These are phyloP conservation scores for Melieria omissa DNA, from an alignment of 2,888 invertebrate species.

Conservation along the genomic window DNA sequence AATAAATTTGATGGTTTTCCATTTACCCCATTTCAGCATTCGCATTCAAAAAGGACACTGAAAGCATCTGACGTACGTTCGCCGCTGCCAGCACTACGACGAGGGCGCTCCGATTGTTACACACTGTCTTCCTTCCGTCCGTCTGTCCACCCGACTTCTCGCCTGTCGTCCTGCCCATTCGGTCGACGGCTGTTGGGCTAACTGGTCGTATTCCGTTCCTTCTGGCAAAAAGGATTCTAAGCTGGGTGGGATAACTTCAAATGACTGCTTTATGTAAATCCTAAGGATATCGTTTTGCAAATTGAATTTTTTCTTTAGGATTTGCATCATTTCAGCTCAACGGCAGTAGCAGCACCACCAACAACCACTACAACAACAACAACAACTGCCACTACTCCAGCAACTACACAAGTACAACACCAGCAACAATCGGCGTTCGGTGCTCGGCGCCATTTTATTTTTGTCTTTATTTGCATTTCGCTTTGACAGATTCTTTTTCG, in stretches of 20 bases:
- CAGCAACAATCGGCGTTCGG: not conserved
- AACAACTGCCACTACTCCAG: not conserved
- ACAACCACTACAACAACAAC: not conserved
- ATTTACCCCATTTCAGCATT: conserved; percentile 50
- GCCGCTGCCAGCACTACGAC: no score
- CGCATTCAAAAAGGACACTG: not conserved
- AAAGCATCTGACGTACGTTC: no score
- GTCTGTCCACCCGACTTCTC: no score
- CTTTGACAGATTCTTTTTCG: conserved; percentile 26
- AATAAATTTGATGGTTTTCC: conserved; percentile 66
- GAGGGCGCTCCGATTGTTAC: no score
- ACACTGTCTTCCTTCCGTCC: no score
- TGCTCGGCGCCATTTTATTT: conserved; percentile 22
- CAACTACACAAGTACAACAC: not conserved
- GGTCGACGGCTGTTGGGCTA: no score
- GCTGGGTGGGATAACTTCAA: conserved; percentile 60
- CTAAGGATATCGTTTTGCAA: conserved; percentile 63
- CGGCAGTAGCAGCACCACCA: conserved; percentile 2
- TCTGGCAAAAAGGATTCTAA: conserved; percentile 35
- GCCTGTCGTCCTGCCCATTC: no score
- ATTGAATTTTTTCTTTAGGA: conserved; percentile 62
- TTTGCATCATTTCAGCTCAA: conserved; percentile 28
- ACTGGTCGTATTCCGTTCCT: no score
- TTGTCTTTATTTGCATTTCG: conserved; percentile 33
- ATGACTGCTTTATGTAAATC: conserved; percentile 64